Percentiles rank a stretch among this genome's conserved stretches.
Evolutionary conservation across 1,140 invertebrate genomes (phyloP).

Genomic region (Bombus balteatus): DNA sequence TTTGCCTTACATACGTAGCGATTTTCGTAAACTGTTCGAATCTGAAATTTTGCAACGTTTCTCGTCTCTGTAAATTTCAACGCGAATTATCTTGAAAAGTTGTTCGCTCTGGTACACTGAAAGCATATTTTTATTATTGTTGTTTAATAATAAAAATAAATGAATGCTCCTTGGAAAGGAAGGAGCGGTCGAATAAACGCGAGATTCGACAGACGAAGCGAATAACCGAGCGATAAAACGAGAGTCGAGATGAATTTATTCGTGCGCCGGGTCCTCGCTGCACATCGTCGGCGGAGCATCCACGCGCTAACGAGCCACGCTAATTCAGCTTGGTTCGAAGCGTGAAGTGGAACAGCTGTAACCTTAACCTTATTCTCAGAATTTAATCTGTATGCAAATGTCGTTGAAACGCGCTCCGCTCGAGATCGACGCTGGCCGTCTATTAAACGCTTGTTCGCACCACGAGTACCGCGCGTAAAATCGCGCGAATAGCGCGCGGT

Average conservation of each 20-base stretch:
- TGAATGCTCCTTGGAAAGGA: not conserved
- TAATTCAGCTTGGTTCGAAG: slow-evolving; percentile 34
- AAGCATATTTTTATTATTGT: too few relatives aligned
- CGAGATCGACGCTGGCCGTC: not conserved
- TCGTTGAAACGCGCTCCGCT: not conserved
- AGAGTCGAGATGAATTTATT: not conserved
- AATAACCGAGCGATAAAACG: not conserved
- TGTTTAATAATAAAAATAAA: too few relatives aligned
- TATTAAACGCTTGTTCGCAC: not conserved
- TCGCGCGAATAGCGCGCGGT: not conserved
- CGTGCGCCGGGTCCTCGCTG: not conserved
- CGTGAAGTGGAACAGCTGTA: slow-evolving; percentile 28
- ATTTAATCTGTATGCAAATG: slow-evolving; percentile 38
- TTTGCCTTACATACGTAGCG: too few relatives aligned
- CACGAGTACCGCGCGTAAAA: not conserved
- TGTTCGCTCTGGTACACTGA: too few relatives aligned
- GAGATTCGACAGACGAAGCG: not conserved
- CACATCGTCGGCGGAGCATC: not conserved
- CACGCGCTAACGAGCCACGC: slow-evolving; percentile 14
- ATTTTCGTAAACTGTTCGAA: fast-evolving
- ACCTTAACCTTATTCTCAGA: slow-evolving; percentile 49
- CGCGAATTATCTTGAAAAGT: too few relatives aligned
- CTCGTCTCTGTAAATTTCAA: too few relatives aligned
- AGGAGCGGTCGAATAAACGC: not conserved
- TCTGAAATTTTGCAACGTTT: too few relatives aligned